Conservation (phyloP, 2,797 vertebrate species). For the Amazonetta brasiliensis region DNA sequence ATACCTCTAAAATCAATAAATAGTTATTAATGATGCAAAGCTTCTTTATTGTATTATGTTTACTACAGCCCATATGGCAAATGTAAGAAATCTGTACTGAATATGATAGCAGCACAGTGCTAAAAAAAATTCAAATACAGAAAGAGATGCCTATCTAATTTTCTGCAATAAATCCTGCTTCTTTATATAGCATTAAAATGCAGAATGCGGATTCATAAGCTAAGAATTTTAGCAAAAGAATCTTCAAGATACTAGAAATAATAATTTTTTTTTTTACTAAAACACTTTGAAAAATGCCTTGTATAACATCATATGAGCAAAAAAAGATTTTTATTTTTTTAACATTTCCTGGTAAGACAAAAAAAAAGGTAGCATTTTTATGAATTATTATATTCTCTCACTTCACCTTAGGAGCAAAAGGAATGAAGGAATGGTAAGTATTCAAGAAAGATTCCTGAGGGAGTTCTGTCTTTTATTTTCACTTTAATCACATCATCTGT, state of each 20-base stretch:
- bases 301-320: neutral
- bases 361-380: neutral
- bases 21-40: no score
- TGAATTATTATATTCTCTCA: neutral
- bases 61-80: no score
- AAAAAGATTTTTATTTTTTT: neutral
- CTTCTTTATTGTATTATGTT: no score
- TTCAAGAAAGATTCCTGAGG: neutral
- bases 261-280: neutral
- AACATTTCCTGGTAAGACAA: neutral
- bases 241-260: neutral
- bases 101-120: no score
- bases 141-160: no score
- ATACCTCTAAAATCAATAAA: neutral
- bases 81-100: no score
- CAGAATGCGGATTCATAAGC: neutral
- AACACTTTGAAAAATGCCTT: neutral
- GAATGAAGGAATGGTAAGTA: neutral
- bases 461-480: neutral
- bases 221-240: neutral
- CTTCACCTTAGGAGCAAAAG: neutral
- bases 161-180: neutral
- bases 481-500: slow-evolving; percentile 10
- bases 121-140: no score
- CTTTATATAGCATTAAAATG: neutral